These are phyloP conservation scores for Oreochromis spilurus DNA, from an alignment of 2,113 vertebrate genomes.

Conservation along the genomic window DNA sequence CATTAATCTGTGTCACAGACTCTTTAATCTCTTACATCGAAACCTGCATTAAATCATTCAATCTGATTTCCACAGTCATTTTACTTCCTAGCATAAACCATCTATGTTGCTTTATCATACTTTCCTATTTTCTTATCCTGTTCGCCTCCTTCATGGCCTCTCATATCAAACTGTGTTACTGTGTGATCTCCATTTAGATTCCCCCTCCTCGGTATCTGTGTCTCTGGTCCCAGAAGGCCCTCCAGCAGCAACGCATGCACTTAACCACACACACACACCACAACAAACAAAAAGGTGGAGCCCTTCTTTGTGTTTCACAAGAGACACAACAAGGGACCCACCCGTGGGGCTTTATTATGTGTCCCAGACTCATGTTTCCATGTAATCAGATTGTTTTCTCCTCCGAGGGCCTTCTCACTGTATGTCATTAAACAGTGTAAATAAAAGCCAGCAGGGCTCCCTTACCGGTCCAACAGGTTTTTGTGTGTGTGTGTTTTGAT, in stretches of 20 bases:
- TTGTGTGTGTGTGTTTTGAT: not conserved
- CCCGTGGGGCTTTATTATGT: not conserved
- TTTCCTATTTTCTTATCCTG: not conserved
- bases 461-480: conserved; percentile 41
- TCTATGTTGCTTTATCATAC: not conserved
- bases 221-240: not conserved
- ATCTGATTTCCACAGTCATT: not conserved
- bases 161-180: conserved; percentile 22
- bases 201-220: conserved; percentile 18
- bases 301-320: conserved; percentile 6
- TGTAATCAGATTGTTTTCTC: not conserved
- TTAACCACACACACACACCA: not conserved
- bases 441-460: not conserved
- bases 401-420: not conserved
- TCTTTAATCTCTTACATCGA: not conserved
- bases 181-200: conserved; percentile 35
- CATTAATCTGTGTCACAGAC: not conserved
- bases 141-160: not conserved
- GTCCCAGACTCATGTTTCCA: not conserved
- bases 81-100: not conserved
- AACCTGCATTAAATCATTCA: not conserved
- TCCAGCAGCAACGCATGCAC: not conserved
- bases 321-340: not conserved
- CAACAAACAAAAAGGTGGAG: not conserved
- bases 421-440: not conserved